Percentiles rank a stretch among this genome's conserved stretches.
phyloP scores from a whole-genome alignment of 1,140 invertebrate species.

The Diachasmimorpha longicaudata region DNA sequence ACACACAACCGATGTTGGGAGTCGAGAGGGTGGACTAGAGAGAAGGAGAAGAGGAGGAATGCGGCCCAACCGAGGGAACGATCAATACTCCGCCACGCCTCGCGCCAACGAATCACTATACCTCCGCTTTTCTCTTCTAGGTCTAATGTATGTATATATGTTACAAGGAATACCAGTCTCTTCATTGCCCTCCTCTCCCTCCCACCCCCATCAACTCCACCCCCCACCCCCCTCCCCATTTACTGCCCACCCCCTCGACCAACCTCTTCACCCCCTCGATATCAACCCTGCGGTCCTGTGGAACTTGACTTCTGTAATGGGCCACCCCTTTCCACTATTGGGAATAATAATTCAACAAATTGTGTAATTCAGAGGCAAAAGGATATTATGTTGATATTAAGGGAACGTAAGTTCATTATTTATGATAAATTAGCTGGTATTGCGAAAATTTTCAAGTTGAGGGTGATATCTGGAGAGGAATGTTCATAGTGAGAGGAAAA shows the following conservation, averaged over 20 bases:
- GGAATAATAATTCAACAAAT: constrained; percentile 5
- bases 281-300: background rate
- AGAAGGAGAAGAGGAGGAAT: constrained; percentile 12
- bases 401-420: background rate
- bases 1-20: background rate
- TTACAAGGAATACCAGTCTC: background rate
- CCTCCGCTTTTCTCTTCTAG: background rate
- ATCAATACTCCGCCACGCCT: constrained; percentile 40
- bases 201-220: background rate
- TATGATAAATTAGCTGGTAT: background rate
- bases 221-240: too few relatives aligned
- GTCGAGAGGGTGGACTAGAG: background rate
- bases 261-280: background rate
- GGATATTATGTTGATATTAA: background rate
- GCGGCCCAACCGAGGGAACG: constrained; percentile 23
- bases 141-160: background rate
- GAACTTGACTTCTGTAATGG: constrained; percentile 20
- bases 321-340: background rate
- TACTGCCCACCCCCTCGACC: too few relatives aligned
- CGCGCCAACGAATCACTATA: constrained; percentile 23
- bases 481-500: too few relatives aligned
- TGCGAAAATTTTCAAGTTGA: too few relatives aligned
- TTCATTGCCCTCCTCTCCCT: too few relatives aligned
- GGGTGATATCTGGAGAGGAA: too few relatives aligned
- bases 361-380: background rate